phyloP scores from a whole-genome alignment of 2,113 vertebrate species.

The Bubo blakistoni region DNA sequence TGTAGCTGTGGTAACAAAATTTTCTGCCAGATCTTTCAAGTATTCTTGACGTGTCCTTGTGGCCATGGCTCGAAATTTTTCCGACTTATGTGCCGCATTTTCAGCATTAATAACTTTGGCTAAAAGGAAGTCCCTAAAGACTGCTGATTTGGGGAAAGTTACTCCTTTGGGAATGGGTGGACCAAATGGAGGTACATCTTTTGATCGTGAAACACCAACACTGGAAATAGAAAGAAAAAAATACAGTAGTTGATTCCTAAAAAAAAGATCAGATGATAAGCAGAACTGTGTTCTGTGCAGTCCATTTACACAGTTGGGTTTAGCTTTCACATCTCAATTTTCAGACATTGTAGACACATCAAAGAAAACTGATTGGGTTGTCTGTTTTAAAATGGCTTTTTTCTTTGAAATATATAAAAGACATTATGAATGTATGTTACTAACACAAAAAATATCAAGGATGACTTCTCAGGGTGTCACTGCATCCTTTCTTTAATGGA shows the following conservation, averaged over 20 bases:
- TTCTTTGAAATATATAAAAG: neutral
- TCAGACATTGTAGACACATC: neutral
- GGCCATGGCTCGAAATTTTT: slow-evolving; percentile 97
- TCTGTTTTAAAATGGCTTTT: neutral
- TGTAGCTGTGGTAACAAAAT: slow-evolving; percentile 91
- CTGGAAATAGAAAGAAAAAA: slow-evolving; percentile 61
- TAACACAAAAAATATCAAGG: neutral
- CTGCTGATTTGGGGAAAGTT: slow-evolving; percentile 95
- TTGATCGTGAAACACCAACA: slow-evolving; percentile 95
- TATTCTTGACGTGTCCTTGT: slow-evolving; percentile 96
- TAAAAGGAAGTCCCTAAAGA: slow-evolving; percentile 98
- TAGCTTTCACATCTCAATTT: neutral
- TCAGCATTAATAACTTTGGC: slow-evolving; percentile 98
- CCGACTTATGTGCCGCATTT: slow-evolving; percentile 95
- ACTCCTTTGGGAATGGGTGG: slow-evolving; percentile 96
- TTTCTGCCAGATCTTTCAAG: slow-evolving; percentile 95
- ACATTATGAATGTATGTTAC: neutral
- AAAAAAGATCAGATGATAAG: neutral
- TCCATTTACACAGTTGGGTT: neutral
- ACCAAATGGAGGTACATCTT: slow-evolving; percentile 93
- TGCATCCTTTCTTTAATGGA: neutral
- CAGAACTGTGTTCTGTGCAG: neutral
- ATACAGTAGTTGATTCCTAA: neutral
- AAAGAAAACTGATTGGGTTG: neutral
- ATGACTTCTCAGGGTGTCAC: neutral